Percentiles rank a stretch among this genome's conserved stretches.
Conservation (phyloP, 2,113 vertebrate species). For the Gnathonemus echidnorhynchus region DNA sequence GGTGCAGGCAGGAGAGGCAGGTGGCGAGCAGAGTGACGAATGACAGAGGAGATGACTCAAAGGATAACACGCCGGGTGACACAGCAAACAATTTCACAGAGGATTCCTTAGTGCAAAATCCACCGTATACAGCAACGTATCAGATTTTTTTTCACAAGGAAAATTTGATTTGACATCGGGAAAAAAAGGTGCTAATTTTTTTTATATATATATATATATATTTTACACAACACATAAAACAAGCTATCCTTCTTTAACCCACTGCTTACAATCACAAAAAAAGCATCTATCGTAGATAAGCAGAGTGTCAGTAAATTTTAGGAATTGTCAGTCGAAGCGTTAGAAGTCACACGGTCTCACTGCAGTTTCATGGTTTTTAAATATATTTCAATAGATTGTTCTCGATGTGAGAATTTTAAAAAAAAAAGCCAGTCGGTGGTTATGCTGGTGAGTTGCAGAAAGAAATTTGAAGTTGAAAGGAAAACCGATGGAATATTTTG, state of each 20-base stretch:
- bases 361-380: background rate
- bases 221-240: background rate
- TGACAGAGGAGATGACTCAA: background rate
- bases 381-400: background rate
- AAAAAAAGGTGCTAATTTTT: slow-evolving; percentile 1
- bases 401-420: background rate
- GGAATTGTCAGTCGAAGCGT: background rate
- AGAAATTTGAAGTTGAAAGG: background rate
- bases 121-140: background rate
- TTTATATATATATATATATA: background rate
- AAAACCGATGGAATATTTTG: background rate
- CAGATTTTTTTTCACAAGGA: slow-evolving; percentile 10
- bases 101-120: slow-evolving; percentile 1
- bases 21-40: background rate
- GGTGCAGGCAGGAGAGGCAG: background rate
- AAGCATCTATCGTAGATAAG: background rate
- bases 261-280: background rate
- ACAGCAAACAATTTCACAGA: slow-evolving; percentile 4
- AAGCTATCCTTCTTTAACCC: slow-evolving; percentile 4
- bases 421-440: background rate
- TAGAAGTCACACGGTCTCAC: background rate
- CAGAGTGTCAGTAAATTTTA: background rate
- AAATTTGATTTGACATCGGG: background rate
- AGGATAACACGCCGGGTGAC: background rate
- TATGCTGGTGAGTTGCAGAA: background rate